Evolutionary conservation across 2,797 vertebrate genomes (phyloP), one percentile per base, ranked within the genome.

Genomic region (Pangasius larnaudii): DNA sequence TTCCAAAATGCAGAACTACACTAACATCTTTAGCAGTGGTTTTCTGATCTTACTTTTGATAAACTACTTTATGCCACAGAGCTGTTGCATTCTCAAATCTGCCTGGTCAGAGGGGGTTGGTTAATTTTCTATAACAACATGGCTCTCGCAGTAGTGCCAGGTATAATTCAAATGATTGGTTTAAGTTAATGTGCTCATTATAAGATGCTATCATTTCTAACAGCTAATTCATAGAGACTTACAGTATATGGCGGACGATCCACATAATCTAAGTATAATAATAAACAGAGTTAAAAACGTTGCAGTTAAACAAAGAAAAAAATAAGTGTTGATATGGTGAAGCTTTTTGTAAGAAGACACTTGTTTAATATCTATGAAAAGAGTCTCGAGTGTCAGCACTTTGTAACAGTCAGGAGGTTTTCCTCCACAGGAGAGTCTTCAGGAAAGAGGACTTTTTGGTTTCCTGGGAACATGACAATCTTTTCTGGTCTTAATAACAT

Each of bases 71-170:
- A 36, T 6, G 5, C 65, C 30, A 69, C 65, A 69, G 61, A 75
- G 27, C 16, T 56, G n/a, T 19, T 56, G 49, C n/a, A 51, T 78
- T 78, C 7, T 78, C 75, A 78, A 78, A 78, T 78, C 75, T 56
- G 75, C 33, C 1, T 78, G 36, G 75, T 78, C 75, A 78, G 49
- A 30, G 49, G 27, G 6, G 51, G 22, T 27, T 49, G 4, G 42
- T 53, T 78, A 30, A 51, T 49, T 53, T 46, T 46, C 10, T 46
- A 0, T 27, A 18, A 42, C 10, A 46, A 71, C 36, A 30, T 27
- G 49, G 14, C 6, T 49, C 24, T 27, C 5, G 46, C 46, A 51
- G 27, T 51, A 51, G 24, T 30, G 13, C 72, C 42, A 27, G 10
- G 42, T 77, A 27, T 46, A 46, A 46, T 74, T 72, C 14, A 67